Percentiles rank a stretch among this genome's conserved stretches.
Conservation (phyloP, 1,140 invertebrate genomes). For the Elymnias hypermnestra region DNA sequence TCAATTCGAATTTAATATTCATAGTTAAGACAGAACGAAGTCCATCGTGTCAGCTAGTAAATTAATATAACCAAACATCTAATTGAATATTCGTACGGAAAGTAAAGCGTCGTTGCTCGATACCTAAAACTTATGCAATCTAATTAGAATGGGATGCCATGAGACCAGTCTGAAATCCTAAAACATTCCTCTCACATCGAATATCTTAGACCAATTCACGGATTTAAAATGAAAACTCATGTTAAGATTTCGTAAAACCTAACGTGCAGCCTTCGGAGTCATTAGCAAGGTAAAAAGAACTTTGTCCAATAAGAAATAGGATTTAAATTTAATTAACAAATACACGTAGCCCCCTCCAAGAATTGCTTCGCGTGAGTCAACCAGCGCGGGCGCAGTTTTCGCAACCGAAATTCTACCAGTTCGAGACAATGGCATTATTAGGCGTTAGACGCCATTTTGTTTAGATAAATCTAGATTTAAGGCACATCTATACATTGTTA, state of each 20-base stretch:
- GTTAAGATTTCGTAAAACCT: constrained; percentile 37
- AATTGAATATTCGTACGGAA: constrained; percentile 1
- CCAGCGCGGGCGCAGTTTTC: constrained; percentile 54
- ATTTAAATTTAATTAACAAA: constrained; percentile 11
- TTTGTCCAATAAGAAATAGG: constrained; percentile 16
- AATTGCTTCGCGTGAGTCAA: constrained; percentile 46
- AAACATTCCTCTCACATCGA: constrained; percentile 30
- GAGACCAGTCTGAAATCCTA: constrained; percentile 25
- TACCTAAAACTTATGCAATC: constrained; percentile 15
- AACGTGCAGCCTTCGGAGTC: constrained; percentile 20
- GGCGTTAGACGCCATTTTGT: constrained; percentile 56
- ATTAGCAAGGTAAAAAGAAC: constrained; percentile 8
- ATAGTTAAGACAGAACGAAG: no score
- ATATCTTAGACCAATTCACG: constrained; percentile 26
- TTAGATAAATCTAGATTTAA: constrained; percentile 33
- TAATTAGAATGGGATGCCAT: constrained; percentile 29
- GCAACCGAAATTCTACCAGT: constrained; percentile 70
- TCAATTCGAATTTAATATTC: no score
- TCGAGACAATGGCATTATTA: constrained; percentile 68
- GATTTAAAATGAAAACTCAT: constrained; percentile 37
- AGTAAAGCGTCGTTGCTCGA: no score
- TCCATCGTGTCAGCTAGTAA: no score
- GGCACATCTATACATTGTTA: constrained; percentile 26
- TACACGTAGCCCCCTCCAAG: constrained; percentile 9
- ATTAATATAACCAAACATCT: no score